Conservation (phyloP, 2,888 invertebrate genomes). For the Plutella xylostella region DNA sequence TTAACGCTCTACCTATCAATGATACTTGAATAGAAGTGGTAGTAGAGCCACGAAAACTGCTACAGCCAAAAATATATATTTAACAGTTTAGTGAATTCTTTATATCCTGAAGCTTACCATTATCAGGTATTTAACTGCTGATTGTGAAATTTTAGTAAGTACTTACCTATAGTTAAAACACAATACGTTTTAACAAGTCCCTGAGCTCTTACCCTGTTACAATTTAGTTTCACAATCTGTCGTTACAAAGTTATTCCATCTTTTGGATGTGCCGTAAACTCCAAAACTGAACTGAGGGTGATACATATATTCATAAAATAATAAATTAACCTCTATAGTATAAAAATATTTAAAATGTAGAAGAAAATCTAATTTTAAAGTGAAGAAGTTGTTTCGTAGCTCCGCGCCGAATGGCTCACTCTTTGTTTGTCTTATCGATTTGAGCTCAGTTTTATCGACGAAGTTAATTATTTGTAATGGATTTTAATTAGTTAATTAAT, state of each 20-base stretch:
- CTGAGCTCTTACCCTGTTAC: too few species aligned
- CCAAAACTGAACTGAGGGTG: not conserved
- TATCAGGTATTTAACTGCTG: too few species aligned
- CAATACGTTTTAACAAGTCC: too few species aligned
- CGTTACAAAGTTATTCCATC: too few species aligned
- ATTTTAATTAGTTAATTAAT: conserved; percentile 61
- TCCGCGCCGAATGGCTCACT: conserved; percentile 17
- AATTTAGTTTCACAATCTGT: too few species aligned
- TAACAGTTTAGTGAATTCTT: too few species aligned
- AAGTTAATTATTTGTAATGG: conserved; percentile 48
- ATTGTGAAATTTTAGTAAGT: too few species aligned
- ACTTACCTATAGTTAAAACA: too few species aligned
- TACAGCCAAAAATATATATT: too few species aligned
- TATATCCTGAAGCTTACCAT: too few species aligned
- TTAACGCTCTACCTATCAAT: conserved; percentile 20
- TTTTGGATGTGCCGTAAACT: too few species aligned
- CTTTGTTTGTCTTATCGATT: conserved; percentile 37
- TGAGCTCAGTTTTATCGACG: conserved; percentile 37
- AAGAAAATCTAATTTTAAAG: not conserved
- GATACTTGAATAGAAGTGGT: conserved; percentile 17
- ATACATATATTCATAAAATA: not conserved
- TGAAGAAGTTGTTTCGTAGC: not conserved
- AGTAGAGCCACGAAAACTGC: conserved; percentile 3
- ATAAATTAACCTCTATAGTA: not conserved
- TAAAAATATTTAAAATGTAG: too few species aligned